Evolutionary conservation across 2,113 vertebrate genomes (phyloP).

Genomic region (Callocephalon fimbriatum): DNA sequence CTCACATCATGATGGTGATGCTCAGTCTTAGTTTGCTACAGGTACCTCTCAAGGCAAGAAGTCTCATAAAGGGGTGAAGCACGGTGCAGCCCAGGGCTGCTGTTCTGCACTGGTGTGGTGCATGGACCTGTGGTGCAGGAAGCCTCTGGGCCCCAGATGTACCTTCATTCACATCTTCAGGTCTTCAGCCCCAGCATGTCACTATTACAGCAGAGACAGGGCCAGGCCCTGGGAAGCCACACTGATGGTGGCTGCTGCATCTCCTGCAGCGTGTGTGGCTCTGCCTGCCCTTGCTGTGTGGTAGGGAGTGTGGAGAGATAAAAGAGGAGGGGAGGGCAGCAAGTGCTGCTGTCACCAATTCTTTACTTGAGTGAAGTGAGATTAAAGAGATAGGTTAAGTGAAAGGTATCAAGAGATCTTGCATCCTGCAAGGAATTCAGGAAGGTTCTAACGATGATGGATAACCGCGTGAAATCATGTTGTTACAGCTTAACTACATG

Average conservation of each 20-base stretch:
- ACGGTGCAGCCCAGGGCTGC: neutral
- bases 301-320: neutral
- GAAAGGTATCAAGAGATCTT: neutral
- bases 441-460: neutral
- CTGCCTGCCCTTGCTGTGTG: neutral
- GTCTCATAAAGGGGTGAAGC: rapidly evolving
- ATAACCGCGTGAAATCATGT: neutral
- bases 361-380: neutral
- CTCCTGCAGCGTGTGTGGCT: rapidly evolving
- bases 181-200: neutral
- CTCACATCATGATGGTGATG: neutral
- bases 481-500: neutral
- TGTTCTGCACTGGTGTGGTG: neutral
- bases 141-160: neutral
- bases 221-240: neutral
- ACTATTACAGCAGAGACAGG: neutral
- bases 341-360: rapidly evolving
- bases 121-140: neutral
- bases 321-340: neutral
- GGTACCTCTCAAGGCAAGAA: neutral
- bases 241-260: neutral
- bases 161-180: rapidly evolving
- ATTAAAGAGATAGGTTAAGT: neutral
- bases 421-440: neutral
- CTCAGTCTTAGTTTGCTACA: neutral